Base-by-base conservation (phyloP, 2,888 invertebrate genomes). In the Phalera bucephala region DNA sequence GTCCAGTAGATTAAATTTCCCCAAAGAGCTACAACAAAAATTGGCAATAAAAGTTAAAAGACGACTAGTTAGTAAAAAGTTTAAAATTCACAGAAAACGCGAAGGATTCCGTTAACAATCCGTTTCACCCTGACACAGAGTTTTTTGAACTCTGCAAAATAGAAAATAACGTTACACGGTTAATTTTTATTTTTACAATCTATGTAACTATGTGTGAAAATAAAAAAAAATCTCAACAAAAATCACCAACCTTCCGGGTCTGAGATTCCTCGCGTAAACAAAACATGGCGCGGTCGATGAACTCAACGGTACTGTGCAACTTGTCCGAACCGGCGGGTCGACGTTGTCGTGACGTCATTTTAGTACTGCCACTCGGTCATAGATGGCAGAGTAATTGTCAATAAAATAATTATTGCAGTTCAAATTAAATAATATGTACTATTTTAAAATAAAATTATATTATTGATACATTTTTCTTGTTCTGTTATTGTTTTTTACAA, bases 251-350 rank as follows among this genome's bases (percentile, higher is more conserved):
- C 65, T 61, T 66, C 54, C 52, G 64, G 55, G 59, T 60, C 46
- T 55, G 36, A 32, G 43, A 62, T 80, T 80, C 71, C 7, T 73
- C 80, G 81, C 79, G 81, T 84, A 86, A 88, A 86, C 84, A 82
- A 80, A 82, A 75, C 72, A 61, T 57, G 43, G 42, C 45, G 43
- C 39, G 85, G 79, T 75, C 81, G 62, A 71, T 76, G 80, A 85
- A 75, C 88, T 80, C 85, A 88, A 87, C 88, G 88, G 88, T 85
- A 88, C 78, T 64, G 64, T 61, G 75, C 72, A 72, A 77, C 78
- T 79, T 76, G 73, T 57, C 54, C 64, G 66, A 76, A 74, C 80
- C 71, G 74, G 75, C 74, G 46, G 64, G 54, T 37, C 52, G 58
- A 66, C 67, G 65, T 44, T 51, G 54, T 35, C 57, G 69, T 87